phyloP scores from a whole-genome alignment of 2,113 vertebrate genomes.

The Morone saxatilis region DNA sequence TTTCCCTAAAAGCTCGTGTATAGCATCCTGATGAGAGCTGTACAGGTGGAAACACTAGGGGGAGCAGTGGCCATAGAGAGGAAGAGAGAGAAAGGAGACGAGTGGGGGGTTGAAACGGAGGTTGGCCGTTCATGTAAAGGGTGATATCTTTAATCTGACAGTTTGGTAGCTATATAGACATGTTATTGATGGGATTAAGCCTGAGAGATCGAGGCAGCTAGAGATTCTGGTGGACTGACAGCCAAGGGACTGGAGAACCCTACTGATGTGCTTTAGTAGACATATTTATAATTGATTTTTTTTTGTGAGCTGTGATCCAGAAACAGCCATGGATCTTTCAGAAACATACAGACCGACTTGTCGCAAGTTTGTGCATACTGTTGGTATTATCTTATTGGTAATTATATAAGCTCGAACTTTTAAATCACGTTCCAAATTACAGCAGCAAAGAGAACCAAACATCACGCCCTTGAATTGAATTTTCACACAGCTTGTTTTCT shows the following conservation, averaged over 20 bases:
- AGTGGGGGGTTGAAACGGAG: conserved; percentile 22
- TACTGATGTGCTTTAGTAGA: conserved; percentile 81
- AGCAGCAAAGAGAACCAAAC: conserved; percentile 81
- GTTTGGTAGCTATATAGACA: conserved; percentile 61
- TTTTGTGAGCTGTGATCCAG: conserved; percentile 45
- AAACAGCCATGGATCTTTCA: conserved; percentile 29
- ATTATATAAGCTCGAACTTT: conserved; percentile 55
- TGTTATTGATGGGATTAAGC: conserved; percentile 66
- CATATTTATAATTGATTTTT: conserved; percentile 58
- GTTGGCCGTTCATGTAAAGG: conserved; percentile 44
- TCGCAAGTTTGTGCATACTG: conserved; percentile 57
- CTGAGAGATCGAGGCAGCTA: conserved; percentile 78
- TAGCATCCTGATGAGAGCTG: conserved; percentile 57
- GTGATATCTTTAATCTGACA: conserved; percentile 55
- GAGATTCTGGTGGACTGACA: conserved; percentile 88
- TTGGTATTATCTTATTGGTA: conserved; percentile 49
- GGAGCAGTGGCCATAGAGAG: conserved; percentile 69
- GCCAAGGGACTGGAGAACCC: conserved; percentile 74
- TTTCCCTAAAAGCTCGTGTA: conserved; percentile 22
- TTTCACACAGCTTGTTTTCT: conserved; percentile 62
- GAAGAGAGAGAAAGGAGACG: conserved; percentile 28
- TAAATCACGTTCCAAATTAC: conserved; percentile 73
- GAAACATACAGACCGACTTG: conserved; percentile 33
- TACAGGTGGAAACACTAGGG: conserved; percentile 71
- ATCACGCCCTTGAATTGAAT: conserved; percentile 65